Percentiles rank a stretch among this genome's conserved stretches.
Evolutionary conservation across 2,888 invertebrate species (phyloP).

Genomic region (Zaprionus bogoriensis): DNA sequence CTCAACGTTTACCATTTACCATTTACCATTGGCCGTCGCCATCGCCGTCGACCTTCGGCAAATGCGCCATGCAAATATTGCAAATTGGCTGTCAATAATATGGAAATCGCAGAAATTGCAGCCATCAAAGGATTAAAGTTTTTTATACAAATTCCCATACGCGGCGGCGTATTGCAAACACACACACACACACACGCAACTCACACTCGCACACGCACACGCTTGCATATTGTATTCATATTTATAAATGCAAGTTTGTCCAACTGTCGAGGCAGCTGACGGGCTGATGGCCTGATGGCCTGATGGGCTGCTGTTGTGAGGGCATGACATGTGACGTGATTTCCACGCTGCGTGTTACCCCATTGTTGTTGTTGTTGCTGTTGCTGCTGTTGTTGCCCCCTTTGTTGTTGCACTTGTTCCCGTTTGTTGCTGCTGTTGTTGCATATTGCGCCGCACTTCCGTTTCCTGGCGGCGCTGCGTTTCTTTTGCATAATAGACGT

Average conservation of each 20-base stretch:
- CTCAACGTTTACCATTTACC: no score
- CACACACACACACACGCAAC: slow-evolving; percentile 1
- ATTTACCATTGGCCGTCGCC: no score
- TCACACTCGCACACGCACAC: neutral
- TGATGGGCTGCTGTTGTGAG: neutral
- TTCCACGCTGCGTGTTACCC: slow-evolving; percentile 55
- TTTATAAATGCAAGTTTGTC: slow-evolving; percentile 34
- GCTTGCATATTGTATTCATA: slow-evolving; percentile 12
- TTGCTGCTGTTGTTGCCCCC: slow-evolving; percentile 9
- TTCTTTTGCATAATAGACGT: slow-evolving; percentile 69
- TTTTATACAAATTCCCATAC: slow-evolving; percentile 27
- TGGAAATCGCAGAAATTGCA: slow-evolving; percentile 52
- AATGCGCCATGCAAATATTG: slow-evolving; percentile 49
- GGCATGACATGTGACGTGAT: slow-evolving; percentile 46
- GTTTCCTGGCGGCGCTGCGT: slow-evolving; percentile 53
- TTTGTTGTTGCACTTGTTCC: slow-evolving; percentile 32
- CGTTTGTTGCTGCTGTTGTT: slow-evolving; percentile 32
- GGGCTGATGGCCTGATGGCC: neutral
- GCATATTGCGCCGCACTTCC: slow-evolving; percentile 61
- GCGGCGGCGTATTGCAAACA: neutral
- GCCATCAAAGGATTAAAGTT: slow-evolving; percentile 47
- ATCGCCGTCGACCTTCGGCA: slow-evolving; percentile 34
- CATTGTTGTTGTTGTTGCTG: neutral
- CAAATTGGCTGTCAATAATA: slow-evolving; percentile 65
- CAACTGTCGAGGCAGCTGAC: slow-evolving; percentile 43